Percentiles rank a stretch among this genome's conserved stretches.
phyloP scores from a whole-genome alignment of 2,888 invertebrate genomes.

The Phania funesta region DNA sequence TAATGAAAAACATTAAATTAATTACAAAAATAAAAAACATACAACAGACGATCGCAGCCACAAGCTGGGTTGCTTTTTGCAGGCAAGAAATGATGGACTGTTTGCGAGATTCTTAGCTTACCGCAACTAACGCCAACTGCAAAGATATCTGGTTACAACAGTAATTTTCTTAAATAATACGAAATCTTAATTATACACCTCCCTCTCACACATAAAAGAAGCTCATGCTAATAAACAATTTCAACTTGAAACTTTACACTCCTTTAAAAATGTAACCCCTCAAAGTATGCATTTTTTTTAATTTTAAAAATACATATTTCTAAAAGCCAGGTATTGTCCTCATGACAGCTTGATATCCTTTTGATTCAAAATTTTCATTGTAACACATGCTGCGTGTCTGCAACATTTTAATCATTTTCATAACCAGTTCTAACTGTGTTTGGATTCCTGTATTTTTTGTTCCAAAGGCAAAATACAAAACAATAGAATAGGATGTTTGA shows the following conservation, averaged over 20 bases:
- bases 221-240: constrained; percentile 15
- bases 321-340: not conserved
- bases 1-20: constrained; percentile 55
- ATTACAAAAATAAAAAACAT: constrained; percentile 32
- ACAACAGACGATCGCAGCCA: not conserved
- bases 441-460: not conserved
- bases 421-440: constrained; percentile 26
- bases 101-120: not conserved
- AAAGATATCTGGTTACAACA: not conserved
- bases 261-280: not conserved
- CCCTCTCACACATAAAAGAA: not conserved
- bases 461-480: constrained; percentile 3
- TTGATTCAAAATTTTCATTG: constrained; percentile 1
- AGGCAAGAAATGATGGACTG: constrained; percentile 34
- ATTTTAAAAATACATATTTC: not conserved
- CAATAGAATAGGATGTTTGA: constrained; percentile 46
- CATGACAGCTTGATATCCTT: constrained; percentile 5
- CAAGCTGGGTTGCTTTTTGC: not conserved
- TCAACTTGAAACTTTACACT: not conserved
- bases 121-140: constrained; percentile 5
- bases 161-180: constrained; percentile 1
- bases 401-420: constrained; percentile 61
- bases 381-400: constrained; percentile 59
- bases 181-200: constrained; percentile 15
- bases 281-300: no score